Base-by-base conservation (phyloP, 2,797 vertebrate genomes). In the Tinamus major region DNA sequence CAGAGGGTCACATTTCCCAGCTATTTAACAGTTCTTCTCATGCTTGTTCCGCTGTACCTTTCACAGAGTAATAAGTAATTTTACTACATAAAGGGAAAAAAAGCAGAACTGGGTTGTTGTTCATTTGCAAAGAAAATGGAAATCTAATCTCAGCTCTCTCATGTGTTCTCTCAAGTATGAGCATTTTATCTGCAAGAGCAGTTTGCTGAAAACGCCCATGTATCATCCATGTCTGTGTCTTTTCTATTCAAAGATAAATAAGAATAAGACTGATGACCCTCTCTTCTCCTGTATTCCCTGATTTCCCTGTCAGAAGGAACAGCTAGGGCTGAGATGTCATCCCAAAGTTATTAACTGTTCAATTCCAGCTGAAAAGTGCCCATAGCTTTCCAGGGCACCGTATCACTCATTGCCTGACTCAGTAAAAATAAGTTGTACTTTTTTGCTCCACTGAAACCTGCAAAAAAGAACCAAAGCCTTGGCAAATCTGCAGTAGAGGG, bases 361-460 rank as follows among this genome's bases (percentile, higher is more conserved):
- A 51, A 15, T 9, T 61, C 39, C 35, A 70, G 61, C 31, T 79
- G 79, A 69, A 84, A 85, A 75, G 14, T 85, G 35, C n/a, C 46
- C 51, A 51, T 48, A 79, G 33, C 10, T 77, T 94, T 92, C 46
- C 55, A 59, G 55, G 72, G 55, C 8, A 72, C 44, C 12, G 1
- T 62, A 65, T 87, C 79, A 59, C 15, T 61, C 41, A 4, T 37
- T 94, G 23, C 19, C 27, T 71, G 31, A n/a, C 46, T 81, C 35
- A 48, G 63, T 64, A 72, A 78, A 94, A 89, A 65, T 39, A 41
- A 1, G 27, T 74, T 70, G 31, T 2, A 5, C 11, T 55, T 83
- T 80, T 80, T 93, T 83, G 10, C 46, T 81, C 21, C 48, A n/a
- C 24, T 74, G 70, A 88, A 95, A 94, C 74, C 70, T 93, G 77